Conservation (phyloP, 2,888 invertebrate species). For the Ephialtes manifestator region DNA sequence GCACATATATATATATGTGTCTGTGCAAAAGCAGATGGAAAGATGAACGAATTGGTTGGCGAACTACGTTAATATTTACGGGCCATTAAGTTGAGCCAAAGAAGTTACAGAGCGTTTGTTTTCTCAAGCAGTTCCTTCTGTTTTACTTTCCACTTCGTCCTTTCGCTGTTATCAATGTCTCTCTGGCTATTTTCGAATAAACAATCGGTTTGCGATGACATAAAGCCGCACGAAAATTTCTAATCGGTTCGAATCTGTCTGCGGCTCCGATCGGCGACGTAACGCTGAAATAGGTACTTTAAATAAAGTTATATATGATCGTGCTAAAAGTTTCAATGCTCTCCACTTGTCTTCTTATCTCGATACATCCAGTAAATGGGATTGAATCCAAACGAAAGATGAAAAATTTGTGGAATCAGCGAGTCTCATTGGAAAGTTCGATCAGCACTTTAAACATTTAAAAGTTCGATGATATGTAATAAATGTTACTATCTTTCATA, state of each 20-base stretch:
- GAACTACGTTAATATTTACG: conserved; percentile 56
- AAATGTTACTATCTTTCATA: too few species aligned
- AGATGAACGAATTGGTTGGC: conserved; percentile 39
- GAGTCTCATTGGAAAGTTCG: conserved; percentile 30
- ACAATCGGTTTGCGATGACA: conserved; percentile 48
- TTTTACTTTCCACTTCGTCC: conserved; percentile 32
- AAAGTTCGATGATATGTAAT: conserved; percentile 1
- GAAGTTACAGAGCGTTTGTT: conserved; percentile 45
- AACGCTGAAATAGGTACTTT: conserved; percentile 32
- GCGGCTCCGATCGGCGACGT: not conserved
- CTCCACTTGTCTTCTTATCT: not conserved
- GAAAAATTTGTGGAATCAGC: too few species aligned
- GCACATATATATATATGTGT: not conserved
- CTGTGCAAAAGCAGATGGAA: not conserved
- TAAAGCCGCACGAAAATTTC: conserved; percentile 39
- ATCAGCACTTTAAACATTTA: conserved; percentile 9
- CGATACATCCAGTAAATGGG: conserved; percentile 28
- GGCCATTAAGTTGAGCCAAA: conserved; percentile 57
- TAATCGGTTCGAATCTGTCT: conserved; percentile 55
- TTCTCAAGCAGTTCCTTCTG: conserved; percentile 44
- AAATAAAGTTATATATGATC: conserved; percentile 51
- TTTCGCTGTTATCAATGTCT: conserved; percentile 25
- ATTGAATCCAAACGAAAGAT: conserved; percentile 31
- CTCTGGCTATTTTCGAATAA: conserved; percentile 42
- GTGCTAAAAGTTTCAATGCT: conserved; percentile 36